A percentile compares a stretch with the other conserved stretches of the same genome.
Evolutionary conservation across 1,140 invertebrate genomes (phyloP).

Genomic region (Apis florea): DNA sequence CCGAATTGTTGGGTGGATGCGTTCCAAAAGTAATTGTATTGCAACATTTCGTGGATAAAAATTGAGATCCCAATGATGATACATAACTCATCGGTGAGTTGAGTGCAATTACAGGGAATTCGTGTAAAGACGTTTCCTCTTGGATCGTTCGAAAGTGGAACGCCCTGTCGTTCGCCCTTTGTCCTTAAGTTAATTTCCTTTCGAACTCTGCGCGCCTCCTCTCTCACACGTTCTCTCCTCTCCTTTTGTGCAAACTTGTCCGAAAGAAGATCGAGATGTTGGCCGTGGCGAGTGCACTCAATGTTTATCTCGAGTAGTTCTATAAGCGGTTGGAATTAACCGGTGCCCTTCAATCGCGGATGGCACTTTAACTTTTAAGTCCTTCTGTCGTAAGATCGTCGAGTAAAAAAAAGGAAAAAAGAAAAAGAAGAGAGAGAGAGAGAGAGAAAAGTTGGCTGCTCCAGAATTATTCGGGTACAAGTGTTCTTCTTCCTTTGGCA

Average conservation of each 20-base stretch:
- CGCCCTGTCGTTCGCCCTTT: not conserved
- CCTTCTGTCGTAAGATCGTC: not conserved
- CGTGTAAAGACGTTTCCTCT: not conserved
- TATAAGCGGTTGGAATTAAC: not conserved
- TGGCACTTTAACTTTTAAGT: not conserved
- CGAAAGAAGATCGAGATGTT: not conserved
- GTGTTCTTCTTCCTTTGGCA: not conserved
- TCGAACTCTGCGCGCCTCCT: not conserved
- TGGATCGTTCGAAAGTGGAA: constrained; percentile 1
- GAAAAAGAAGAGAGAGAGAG: no score
- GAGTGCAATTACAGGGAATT: constrained; percentile 20
- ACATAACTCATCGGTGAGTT: not conserved
- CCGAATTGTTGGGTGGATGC: not conserved
- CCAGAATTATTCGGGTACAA: no score
- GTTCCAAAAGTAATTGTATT: not conserved
- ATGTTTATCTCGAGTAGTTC: not conserved
- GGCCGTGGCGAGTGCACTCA: not conserved
- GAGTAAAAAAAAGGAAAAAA: not conserved
- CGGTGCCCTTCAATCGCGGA: not conserved
- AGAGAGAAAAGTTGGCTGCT: no score
- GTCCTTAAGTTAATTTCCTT: constrained; percentile 33
- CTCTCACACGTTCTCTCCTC: not conserved
- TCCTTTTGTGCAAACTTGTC: not conserved
- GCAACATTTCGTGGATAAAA: not conserved
- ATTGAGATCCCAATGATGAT: not conserved